These are phyloP conservation scores for Acrobasis consociella DNA, from an alignment of 2,888 invertebrate species.

Conservation along the genomic window DNA sequence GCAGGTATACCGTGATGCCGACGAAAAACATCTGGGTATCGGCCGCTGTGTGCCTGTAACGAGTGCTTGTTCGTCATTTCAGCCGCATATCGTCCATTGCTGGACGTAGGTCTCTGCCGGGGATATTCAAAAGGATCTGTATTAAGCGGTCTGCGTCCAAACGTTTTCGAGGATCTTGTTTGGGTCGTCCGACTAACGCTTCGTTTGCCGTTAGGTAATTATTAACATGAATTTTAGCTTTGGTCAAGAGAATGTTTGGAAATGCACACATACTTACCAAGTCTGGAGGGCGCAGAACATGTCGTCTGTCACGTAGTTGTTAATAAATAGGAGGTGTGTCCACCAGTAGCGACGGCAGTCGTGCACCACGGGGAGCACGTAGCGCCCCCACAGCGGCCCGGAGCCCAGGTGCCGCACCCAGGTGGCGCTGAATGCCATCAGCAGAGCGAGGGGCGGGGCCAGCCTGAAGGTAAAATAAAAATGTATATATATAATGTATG, in stretches of 20 bases:
- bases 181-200: too few relatives aligned
- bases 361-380: conserved; percentile 54
- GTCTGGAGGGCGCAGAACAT: conserved; percentile 59
- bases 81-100: too few relatives aligned
- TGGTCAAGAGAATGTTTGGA: too few relatives aligned
- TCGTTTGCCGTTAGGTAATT: too few relatives aligned
- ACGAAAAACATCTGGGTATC: conserved; percentile 73
- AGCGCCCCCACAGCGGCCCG: conserved; percentile 66
- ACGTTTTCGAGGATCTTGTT: too few relatives aligned
- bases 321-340: conserved; percentile 70
- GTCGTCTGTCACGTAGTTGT: conserved; percentile 67
- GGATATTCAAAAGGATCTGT: too few relatives aligned
- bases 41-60: conserved; percentile 70
- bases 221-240: too few relatives aligned
- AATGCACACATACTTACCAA: conserved; percentile 54
- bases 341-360: conserved; percentile 74
- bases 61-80: too few relatives aligned
- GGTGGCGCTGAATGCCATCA: conserved; percentile 59
- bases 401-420: conserved; percentile 56
- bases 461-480: conserved; percentile 46
- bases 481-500: too few relatives aligned
- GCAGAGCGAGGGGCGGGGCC: conserved; percentile 64
- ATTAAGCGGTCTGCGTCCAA: too few relatives aligned
- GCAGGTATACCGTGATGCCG: conserved; percentile 58
- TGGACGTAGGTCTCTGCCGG: too few relatives aligned